Evolutionary conservation across 1,140 invertebrate genomes (phyloP).

Genomic region (Megalonaias nervosa): DNA sequence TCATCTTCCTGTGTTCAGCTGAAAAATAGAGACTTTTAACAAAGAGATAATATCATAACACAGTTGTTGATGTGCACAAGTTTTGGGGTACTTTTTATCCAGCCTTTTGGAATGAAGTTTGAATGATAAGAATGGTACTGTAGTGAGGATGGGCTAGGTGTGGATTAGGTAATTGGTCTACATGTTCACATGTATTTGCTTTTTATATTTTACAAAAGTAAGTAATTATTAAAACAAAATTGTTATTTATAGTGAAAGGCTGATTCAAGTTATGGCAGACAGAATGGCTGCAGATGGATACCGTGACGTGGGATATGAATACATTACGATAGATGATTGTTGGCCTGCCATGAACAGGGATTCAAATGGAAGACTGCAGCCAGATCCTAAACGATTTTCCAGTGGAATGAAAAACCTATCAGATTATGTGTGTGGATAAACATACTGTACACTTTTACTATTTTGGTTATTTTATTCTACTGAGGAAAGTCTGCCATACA

Average conservation of each 20-base stretch:
- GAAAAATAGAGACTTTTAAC: too few species aligned
- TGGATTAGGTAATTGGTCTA: too few species aligned
- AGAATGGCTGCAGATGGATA: conserved; percentile 91
- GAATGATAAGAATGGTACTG: too few species aligned
- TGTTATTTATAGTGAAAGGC: conserved; percentile 80
- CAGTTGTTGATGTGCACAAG: too few species aligned
- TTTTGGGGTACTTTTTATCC: too few species aligned
- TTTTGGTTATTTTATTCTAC: background rate
- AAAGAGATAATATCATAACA: too few species aligned
- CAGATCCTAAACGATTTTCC: conserved; percentile 90
- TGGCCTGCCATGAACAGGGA: conserved; percentile 90
- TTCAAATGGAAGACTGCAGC: conserved; percentile 82
- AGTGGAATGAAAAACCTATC: conserved; percentile 91
- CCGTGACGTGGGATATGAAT: conserved; percentile 90
- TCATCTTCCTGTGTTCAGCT: too few species aligned
- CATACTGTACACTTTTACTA: background rate
- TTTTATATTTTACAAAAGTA: too few species aligned
- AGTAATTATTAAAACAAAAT: background rate
- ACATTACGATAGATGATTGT: conserved; percentile 96
- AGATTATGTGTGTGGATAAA: conserved; percentile 86
- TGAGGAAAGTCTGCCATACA: too few species aligned
- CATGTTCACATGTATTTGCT: too few species aligned
- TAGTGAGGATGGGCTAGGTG: too few species aligned
- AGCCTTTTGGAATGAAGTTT: too few species aligned
- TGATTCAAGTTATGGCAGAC: conserved; percentile 95